Evolutionary conservation across 2,113 vertebrate species (phyloP), one percentile per base, ranked within the genome.

Genomic region (Hipposideros armiger): DNA sequence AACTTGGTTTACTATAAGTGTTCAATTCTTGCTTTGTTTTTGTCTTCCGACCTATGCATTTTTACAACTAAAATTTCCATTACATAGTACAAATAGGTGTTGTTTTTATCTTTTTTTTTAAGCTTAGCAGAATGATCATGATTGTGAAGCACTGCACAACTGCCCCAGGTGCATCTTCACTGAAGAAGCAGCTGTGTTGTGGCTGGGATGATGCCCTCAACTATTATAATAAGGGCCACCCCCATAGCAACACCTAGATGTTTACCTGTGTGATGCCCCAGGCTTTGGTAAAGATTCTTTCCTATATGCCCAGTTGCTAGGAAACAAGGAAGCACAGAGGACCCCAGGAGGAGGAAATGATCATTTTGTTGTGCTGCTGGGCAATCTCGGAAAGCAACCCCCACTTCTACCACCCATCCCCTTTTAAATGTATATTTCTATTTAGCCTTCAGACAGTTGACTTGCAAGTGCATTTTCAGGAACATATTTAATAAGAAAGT

Each of bases 31-130:
- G 17, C 4, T 26, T 56, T n/a, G 10, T 64, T 64, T 28, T 9
- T 80, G n/a, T 36, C 78, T 77, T 86, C 56, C 24, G 13, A 7
- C 47, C 8, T 40, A 30, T 50, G 8, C 4, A 58, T 72, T 91
- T 95, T 89, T 22, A 69, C 26, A 84, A 45, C 13, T 73, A 58
- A 87, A 92, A 78, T 22, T 90, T 16, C 19, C 70, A 74, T 82
- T 16, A 22, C 4, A 19, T 70, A 78, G 30, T 58, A 62, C 64
- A 64, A 90, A 28, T 62, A 58, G 52, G 14, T 54, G 52, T 54
- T 54, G 14, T 22, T 58, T 20, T 58, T 58, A 7, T 58, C 22
- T 22, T 24, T 40, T 15, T 22, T 32, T 87, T 47, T 32, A 56
- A 60, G 22, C 32, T 69, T 22, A 94, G 11, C 24, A 54, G 60